Percentiles rank a stretch among this genome's conserved stretches.
Evolutionary conservation across 2,113 vertebrate genomes (phyloP).

Genomic region (Callospermophilus lateralis): DNA sequence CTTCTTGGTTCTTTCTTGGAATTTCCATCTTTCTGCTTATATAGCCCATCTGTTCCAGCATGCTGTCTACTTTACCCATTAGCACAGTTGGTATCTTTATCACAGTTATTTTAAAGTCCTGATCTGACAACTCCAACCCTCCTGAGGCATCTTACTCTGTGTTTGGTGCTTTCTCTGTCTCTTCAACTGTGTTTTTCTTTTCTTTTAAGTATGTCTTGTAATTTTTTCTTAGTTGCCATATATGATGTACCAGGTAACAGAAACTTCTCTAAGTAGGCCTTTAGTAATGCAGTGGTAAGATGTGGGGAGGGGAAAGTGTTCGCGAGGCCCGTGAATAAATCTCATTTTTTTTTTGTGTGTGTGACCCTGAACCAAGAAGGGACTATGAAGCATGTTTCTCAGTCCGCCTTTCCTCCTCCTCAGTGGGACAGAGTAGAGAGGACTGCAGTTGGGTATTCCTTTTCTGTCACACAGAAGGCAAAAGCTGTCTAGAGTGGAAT

Average conservation of each 20-base stretch:
- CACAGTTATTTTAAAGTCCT: background rate
- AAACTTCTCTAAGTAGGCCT: background rate
- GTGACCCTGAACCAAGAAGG: background rate
- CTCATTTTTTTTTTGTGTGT: background rate
- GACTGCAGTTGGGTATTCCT: background rate
- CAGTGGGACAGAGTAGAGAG: background rate
- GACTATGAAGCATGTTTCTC: background rate
- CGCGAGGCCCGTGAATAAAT: background rate
- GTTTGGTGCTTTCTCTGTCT: background rate
- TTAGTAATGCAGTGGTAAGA: background rate
- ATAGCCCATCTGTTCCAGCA: background rate
- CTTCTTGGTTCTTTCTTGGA: background rate
- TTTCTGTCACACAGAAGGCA: background rate
- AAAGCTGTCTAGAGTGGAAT: background rate
- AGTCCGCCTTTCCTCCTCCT: background rate
- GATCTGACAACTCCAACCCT: background rate
- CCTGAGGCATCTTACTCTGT: background rate
- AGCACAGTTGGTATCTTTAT: background rate
- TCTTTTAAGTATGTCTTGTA: background rate
- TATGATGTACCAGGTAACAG: background rate
- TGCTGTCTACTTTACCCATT: background rate
- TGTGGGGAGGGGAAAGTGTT: background rate
- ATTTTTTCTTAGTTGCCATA: background rate
- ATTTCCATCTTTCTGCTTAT: background rate
- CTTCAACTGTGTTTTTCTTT: background rate